These are phyloP conservation scores for Onychomys arenicola DNA, from an alignment of 2,797 vertebrate genomes.

Conservation along the genomic window DNA sequence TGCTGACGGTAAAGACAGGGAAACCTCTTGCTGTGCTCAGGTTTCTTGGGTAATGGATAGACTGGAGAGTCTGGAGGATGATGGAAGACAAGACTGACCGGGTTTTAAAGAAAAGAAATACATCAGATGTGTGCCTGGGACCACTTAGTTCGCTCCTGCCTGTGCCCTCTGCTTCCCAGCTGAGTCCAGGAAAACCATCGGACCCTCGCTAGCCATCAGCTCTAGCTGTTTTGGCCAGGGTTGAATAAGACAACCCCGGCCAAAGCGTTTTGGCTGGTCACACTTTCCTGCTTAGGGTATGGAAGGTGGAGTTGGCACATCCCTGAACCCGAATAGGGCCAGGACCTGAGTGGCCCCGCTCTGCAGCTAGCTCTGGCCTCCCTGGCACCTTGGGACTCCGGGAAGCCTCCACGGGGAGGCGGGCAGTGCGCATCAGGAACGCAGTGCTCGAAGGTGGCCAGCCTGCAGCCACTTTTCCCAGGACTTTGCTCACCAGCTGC, in stretches of 20 bases:
- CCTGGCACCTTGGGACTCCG: background rate
- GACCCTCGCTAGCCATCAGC: background rate
- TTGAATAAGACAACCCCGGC: background rate
- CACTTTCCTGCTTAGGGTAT: background rate
- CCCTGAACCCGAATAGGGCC: too few species aligned
- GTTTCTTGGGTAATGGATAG: background rate
- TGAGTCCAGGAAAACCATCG: background rate
- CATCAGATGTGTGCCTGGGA: constrained; percentile 18
- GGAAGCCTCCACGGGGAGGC: background rate
- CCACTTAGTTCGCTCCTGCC: background rate
- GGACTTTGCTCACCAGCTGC: constrained; percentile 65
- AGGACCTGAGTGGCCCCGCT: background rate
- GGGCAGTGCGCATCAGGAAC: background rate
- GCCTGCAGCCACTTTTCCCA: constrained; percentile 75
- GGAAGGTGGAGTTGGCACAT: background rate
- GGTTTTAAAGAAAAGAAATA: background rate
- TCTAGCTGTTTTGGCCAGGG: background rate
- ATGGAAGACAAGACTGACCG: background rate
- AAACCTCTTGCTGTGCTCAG: background rate
- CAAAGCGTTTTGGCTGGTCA: background rate
- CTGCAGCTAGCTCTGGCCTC: background rate
- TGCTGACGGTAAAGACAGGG: background rate
- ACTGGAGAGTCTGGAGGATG: background rate
- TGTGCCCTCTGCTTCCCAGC: constrained; percentile 2
- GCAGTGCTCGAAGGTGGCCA: background rate